These are phyloP conservation scores for Sussaba pulchella DNA, from an alignment of 2,888 invertebrate species.

Conservation along the genomic window DNA sequence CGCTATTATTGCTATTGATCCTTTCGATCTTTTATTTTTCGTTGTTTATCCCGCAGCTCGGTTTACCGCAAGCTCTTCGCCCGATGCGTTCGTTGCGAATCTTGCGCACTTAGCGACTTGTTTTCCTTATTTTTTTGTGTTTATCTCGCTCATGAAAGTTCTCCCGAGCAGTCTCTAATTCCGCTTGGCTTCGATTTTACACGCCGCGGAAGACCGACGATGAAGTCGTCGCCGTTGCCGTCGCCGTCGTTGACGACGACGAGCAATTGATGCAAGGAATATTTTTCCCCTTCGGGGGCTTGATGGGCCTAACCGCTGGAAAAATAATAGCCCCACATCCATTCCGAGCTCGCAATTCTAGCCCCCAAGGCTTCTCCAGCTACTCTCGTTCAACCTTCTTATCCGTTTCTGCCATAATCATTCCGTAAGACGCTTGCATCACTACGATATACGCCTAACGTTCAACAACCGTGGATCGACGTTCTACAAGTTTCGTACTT, in stretches of 20 bases:
- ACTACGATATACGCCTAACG: constrained; percentile 34
- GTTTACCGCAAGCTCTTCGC: too few relatives aligned
- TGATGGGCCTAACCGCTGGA: constrained; percentile 34
- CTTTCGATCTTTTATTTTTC: constrained; percentile 19
- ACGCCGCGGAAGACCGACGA: constrained; percentile 1
- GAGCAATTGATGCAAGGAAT: constrained; percentile 36
- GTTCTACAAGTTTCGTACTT: constrained; percentile 24
- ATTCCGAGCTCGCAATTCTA: constrained; percentile 56
- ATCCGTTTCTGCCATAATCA: constrained; percentile 66
- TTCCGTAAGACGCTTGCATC: constrained; percentile 61
- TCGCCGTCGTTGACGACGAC: constrained; percentile 48
- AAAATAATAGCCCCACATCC: constrained; percentile 52
- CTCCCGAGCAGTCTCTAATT: constrained; percentile 51
- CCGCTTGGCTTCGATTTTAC: constrained; percentile 35
- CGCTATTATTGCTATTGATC: constrained; percentile 51
- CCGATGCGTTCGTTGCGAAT: constrained; percentile 22
- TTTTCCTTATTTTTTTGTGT: constrained; percentile 59
- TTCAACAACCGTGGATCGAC: constrained; percentile 11
- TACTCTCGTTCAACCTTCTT: constrained; percentile 55
- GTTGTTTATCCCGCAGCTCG: constrained; percentile 8
- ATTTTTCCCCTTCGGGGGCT: neutral
- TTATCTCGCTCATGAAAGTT: constrained; percentile 59
- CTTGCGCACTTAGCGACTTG: constrained; percentile 58
- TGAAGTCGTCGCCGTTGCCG: constrained; percentile 35
- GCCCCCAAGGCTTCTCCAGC: constrained; percentile 29